Conservation (phyloP, 2,113 vertebrate species). For the Halichoerus grypus region DNA sequence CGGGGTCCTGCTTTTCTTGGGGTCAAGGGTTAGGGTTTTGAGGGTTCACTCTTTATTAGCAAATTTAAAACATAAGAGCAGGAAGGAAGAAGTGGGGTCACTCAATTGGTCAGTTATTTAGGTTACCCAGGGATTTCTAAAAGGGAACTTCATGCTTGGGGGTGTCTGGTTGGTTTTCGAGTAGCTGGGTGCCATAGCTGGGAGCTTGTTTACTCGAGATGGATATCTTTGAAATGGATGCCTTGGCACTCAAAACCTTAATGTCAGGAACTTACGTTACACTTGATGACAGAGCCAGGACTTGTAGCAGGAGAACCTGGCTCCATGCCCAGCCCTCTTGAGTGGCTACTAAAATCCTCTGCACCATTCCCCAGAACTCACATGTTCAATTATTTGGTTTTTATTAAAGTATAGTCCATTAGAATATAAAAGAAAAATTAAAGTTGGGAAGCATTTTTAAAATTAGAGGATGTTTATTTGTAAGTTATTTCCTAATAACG, state of each 20-base stretch:
- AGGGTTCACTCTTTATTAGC: not conserved
- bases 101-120: not conserved
- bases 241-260: not conserved
- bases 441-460: slow-evolving; percentile 38
- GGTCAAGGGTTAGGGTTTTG: not conserved
- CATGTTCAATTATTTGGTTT: not conserved
- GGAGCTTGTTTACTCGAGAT: not conserved
- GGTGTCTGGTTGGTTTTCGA: not conserved
- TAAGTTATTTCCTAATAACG: slow-evolving; percentile 24
- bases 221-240: not conserved
- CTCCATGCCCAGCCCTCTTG: not conserved
- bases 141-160: not conserved
- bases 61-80: not conserved
- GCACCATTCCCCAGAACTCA: not conserved
- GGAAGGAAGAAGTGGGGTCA: not conserved
- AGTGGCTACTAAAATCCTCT: not conserved
- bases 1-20: not conserved
- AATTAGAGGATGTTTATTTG: slow-evolving; percentile 13
- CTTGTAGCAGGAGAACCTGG: not conserved
- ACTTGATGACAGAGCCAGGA: not conserved
- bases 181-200: not conserved
- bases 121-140: not conserved
- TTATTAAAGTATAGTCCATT: not conserved
- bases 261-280: not conserved
- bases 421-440: slow-evolving; percentile 28